Evolutionary conservation across 1,140 invertebrate species (phyloP).

Genomic region (Anthonomus grandis): DNA sequence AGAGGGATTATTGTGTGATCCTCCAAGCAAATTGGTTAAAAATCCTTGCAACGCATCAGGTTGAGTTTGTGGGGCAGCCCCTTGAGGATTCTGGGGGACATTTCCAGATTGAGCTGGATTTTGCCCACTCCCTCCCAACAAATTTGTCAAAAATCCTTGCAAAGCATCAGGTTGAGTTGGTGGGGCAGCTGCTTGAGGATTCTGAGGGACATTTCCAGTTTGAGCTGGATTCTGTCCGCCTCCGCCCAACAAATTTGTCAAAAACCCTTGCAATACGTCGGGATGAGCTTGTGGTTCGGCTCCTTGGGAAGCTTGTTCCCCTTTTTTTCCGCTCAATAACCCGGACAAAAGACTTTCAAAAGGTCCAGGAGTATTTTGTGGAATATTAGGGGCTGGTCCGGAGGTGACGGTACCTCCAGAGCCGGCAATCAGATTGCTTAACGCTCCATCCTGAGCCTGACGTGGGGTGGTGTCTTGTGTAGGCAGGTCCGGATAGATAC

Average conservation of each 20-base stretch:
- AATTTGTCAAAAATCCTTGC: too few species aligned
- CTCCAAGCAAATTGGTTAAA: too few species aligned
- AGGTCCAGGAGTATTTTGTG: neutral
- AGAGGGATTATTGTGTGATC: neutral
- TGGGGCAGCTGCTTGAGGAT: too few species aligned
- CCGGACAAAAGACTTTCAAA: conserved; percentile 12
- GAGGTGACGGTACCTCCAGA: conserved; percentile 17
- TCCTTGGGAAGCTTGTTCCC: neutral
- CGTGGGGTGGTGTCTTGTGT: conserved; percentile 20
- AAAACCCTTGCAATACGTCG: conserved; percentile 22
- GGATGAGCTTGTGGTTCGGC: conserved; percentile 1
- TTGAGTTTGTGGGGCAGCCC: too few species aligned
- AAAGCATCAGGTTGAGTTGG: too few species aligned
- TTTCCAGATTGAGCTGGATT: neutral
- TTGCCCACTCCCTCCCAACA: conserved; percentile 1
- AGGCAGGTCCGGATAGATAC: conserved; percentile 30
- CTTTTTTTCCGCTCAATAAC: conserved; percentile 10
- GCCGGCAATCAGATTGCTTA: conserved; percentile 18
- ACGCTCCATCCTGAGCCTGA: conserved; percentile 8
- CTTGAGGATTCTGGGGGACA: neutral
- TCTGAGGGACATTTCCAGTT: too few species aligned
- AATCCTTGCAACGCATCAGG: too few species aligned
- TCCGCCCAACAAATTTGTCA: conserved; percentile 17
- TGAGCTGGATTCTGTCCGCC: neutral
- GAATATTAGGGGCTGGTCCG: conserved; percentile 7